phyloP scores from a whole-genome alignment of 2,113 vertebrate species.

The Megaceryle maxima region DNA sequence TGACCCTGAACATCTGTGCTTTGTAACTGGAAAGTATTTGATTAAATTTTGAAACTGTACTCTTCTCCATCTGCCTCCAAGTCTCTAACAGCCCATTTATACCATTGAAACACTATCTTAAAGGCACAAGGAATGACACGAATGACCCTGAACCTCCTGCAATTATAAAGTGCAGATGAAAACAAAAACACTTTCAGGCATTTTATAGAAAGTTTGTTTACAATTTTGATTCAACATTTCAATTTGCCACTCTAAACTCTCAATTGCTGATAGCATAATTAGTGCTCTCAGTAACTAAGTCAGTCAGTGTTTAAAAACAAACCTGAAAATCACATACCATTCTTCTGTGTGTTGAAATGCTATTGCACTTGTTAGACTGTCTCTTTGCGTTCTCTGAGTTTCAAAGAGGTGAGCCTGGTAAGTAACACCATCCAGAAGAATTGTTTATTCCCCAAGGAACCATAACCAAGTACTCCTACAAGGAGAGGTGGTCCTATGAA shows the following conservation, averaged over 20 bases:
- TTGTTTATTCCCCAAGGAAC: neutral
- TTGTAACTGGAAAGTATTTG: constrained; percentile 3
- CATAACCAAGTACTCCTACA: neutral
- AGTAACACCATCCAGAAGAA: neutral
- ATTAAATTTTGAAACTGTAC: constrained; percentile 53
- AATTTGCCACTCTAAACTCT: neutral
- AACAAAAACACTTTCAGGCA: neutral
- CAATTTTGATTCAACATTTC: neutral
- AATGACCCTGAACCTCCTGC: neutral
- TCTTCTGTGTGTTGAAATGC: constrained; percentile 23
- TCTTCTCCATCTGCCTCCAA: constrained; percentile 22
- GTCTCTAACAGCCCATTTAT: constrained; percentile 35
- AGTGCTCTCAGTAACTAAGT: constrained; percentile 11
- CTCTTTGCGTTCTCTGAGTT: neutral
- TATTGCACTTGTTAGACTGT: neutral
- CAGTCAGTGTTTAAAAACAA: constrained; percentile 25
- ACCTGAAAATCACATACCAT: neutral
- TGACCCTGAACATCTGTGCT: constrained; percentile 49
- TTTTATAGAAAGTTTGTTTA: neutral
- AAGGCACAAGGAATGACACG: neutral
- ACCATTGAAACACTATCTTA: constrained; percentile 19
- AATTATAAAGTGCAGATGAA: neutral
- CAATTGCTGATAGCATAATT: neutral
- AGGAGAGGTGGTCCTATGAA: neutral
- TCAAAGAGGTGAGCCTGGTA: neutral